Conservation (phyloP, 2,113 vertebrate species). For the Chaetura pelagica region DNA sequence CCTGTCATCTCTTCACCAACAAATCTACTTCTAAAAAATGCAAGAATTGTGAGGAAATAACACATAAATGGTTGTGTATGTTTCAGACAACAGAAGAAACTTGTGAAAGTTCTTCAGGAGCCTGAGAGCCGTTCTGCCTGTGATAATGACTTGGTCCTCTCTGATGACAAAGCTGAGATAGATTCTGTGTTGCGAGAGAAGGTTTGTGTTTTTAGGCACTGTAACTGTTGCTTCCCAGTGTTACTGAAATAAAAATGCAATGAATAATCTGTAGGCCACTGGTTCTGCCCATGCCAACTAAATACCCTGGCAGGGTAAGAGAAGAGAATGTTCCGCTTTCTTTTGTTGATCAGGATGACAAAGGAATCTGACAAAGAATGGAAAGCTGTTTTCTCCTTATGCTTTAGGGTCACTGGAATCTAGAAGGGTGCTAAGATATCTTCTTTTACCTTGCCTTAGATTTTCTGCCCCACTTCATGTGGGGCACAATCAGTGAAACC, state of each 20-base stretch:
- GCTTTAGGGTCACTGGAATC: not conserved
- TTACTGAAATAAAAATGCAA: not conserved
- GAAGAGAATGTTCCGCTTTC: not conserved
- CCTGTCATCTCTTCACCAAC: not conserved
- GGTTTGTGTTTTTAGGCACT: not conserved
- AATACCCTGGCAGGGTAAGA: not conserved
- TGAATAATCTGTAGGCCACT: not conserved
- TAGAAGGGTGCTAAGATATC: not conserved
- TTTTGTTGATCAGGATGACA: not conserved
- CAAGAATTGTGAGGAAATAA: not conserved
- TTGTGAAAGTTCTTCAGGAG: slow-evolving; percentile 78
- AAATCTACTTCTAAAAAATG: not conserved
- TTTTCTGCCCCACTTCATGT: not conserved
- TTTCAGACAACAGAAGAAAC: slow-evolving; percentile 88
- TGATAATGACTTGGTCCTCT: not conserved
- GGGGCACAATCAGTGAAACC: not conserved
- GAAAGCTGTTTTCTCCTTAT: not conserved
- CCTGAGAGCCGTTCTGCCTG: slow-evolving; percentile 69
- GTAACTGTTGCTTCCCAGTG: not conserved
- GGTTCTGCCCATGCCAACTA: not conserved
- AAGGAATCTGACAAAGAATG: not conserved
- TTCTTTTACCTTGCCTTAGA: not conserved
- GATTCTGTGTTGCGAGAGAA: slow-evolving; percentile 25
- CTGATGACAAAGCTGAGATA: not conserved
- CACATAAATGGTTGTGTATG: not conserved